Conservation (phyloP, 1,140 invertebrate species). For the Drosophila pseudoobscura region DNA sequence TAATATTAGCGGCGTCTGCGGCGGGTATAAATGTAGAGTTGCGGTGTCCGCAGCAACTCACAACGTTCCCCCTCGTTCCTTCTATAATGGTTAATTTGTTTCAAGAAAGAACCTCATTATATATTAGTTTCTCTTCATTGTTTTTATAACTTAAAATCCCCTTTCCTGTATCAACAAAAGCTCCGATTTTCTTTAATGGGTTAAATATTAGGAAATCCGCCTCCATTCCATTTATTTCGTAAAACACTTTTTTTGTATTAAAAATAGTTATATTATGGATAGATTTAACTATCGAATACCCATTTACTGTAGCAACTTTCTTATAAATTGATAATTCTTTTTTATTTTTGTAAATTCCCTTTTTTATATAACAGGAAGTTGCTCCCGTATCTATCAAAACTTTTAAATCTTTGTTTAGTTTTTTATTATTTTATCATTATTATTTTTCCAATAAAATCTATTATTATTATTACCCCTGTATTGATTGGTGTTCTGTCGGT, state of each 20-base stretch:
- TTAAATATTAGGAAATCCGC: background rate
- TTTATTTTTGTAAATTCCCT: background rate
- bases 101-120: background rate
- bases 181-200: conserved; percentile 1
- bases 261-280: background rate
- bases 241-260: background rate
- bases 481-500: too few relatives aligned
- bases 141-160: background rate
- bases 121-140: background rate
- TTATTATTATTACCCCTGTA: too few relatives aligned
- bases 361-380: background rate
- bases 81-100: background rate
- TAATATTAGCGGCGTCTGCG: too few relatives aligned
- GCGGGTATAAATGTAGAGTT: too few relatives aligned
- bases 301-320: conserved; percentile 2
- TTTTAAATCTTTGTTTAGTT: background rate
- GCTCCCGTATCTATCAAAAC: background rate
- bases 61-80: too few relatives aligned
- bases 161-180: background rate
- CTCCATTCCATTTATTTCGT: conserved; percentile 5
- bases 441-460: too few relatives aligned
- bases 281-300: conserved; percentile 6
- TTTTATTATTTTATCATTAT: too few relatives aligned
- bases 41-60: too few relatives aligned
- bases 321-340: conserved; percentile 8